Base-by-base conservation (phyloP, 2,797 vertebrate genomes). In the Tamandua tetradactyla region DNA sequence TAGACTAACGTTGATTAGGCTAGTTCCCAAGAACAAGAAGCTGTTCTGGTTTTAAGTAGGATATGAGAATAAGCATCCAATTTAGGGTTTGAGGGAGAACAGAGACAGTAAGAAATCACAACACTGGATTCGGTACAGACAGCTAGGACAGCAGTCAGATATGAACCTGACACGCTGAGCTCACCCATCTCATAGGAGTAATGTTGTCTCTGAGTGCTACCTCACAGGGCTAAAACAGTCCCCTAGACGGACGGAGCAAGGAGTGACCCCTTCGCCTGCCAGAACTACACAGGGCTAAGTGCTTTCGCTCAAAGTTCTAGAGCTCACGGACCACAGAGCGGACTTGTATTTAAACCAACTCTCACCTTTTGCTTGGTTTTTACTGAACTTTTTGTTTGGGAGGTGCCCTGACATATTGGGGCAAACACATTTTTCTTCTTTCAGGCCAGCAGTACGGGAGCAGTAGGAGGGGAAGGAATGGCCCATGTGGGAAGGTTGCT, bases 401-500 rank as follows among this genome's bases (percentile, higher is more conserved):
- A 84, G 66, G 37, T 71, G 35, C 9, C 32, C 55, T 59, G 25
- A 44, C 71, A 69, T 15, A 61, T 23, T 15, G 78, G 8, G 71
- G 79, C 42, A 89, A 95, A 62, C 18, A n/a, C 32, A 49, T 49
- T 94, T 95, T 78, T 83, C 76, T 87, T 95, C 57, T 44, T 92
- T 79, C 49, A 61, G 61, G 62, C 81, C 90, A 86, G 44, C 30
- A 75, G 74, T 76, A 49, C 8, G n/a, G 66, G 42, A 62, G 42
- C 61, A 66, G 72, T 13, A 90, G 82, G 59, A 89, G 52, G 76
- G 90, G 78, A 64, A 0, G 42, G 64, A 85, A 59, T 17, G 76
- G 66, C 79, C 40, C 44, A 20, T 47, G 74, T 64, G 59, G 84
- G 85, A 72, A 85, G 69, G 66, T 72, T 55, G 49, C 1, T 7